Percentiles rank a stretch among this genome's conserved stretches.
These are phyloP conservation scores for Pelobates fuscus DNA, from an alignment of 2,113 vertebrate species.

Conservation along the genomic window DNA sequence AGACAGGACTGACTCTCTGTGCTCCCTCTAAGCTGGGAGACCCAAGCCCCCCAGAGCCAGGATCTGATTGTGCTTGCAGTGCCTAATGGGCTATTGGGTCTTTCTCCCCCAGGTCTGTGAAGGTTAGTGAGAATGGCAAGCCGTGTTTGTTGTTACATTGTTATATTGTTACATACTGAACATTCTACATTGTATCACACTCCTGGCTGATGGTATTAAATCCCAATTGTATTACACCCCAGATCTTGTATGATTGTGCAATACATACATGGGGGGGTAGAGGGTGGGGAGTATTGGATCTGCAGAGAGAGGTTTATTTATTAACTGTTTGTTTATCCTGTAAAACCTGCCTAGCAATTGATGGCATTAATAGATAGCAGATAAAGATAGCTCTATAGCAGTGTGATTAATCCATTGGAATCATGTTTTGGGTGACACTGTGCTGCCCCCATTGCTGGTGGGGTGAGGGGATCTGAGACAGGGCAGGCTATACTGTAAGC, in stretches of 20 bases:
- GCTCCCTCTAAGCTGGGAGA: neutral
- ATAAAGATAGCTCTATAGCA: neutral
- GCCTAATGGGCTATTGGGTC: neutral
- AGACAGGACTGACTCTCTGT: neutral
- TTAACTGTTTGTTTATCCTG: neutral
- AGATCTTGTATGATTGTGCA: neutral
- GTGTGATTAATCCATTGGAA: neutral
- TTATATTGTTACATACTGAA: no score
- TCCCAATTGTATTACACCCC: neutral
- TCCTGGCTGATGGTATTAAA: neutral
- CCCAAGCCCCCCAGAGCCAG: neutral
- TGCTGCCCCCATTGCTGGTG: neutral
- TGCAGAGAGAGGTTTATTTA: neutral
- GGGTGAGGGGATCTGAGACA: neutral
- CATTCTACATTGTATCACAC: neutral
- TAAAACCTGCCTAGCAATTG: neutral
- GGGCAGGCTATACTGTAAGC: neutral
- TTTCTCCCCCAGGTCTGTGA: neutral
- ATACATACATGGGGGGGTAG: neutral
- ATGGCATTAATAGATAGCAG: slow-evolving; percentile 1
- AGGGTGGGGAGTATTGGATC: no score
- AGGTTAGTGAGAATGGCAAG: slow-evolving; percentile 12
- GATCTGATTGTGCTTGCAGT: slow-evolving; percentile 10
- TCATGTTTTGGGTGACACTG: neutral
- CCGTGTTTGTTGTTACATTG: no score